Evolutionary conservation across 1,140 invertebrate species (phyloP).

Genomic region (Anastatus disparis): DNA sequence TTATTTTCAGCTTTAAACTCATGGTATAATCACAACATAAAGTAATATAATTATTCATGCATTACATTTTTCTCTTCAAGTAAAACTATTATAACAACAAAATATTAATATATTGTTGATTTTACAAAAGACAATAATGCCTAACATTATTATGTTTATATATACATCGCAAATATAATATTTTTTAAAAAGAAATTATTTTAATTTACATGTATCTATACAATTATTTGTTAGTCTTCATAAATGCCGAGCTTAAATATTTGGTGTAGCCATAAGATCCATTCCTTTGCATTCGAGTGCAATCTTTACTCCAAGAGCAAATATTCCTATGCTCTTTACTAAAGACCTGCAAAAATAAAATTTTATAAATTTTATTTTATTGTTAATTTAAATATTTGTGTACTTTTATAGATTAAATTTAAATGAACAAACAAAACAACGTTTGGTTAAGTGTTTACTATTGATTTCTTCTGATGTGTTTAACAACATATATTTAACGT

Average conservation of each 20-base stretch:
- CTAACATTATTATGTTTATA: too few relatives aligned
- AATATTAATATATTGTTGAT: too few relatives aligned
- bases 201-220: neutral
- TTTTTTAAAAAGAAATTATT: neutral
- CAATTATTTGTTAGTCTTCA: neutral
- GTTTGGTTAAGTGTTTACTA: too few relatives aligned
- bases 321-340: slow-evolving; percentile 76
- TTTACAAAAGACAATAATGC: too few relatives aligned
- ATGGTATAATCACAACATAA: too few relatives aligned
- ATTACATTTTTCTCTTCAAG: too few relatives aligned
- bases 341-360: slow-evolving; percentile 70
- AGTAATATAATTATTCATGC: too few relatives aligned
- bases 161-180: too few relatives aligned
- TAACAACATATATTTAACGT: too few relatives aligned
- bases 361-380: neutral
- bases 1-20: too few relatives aligned
- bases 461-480: too few relatives aligned
- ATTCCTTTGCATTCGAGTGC: slow-evolving; percentile 75
- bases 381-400: neutral
- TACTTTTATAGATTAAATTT: neutral
- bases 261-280: slow-evolving; percentile 64
- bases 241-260: neutral
- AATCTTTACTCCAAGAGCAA: slow-evolving; percentile 74
- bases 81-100: too few relatives aligned
- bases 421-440: neutral